phyloP scores from a whole-genome alignment of 1,140 invertebrate species.

The Marisa cornuarietis region DNA sequence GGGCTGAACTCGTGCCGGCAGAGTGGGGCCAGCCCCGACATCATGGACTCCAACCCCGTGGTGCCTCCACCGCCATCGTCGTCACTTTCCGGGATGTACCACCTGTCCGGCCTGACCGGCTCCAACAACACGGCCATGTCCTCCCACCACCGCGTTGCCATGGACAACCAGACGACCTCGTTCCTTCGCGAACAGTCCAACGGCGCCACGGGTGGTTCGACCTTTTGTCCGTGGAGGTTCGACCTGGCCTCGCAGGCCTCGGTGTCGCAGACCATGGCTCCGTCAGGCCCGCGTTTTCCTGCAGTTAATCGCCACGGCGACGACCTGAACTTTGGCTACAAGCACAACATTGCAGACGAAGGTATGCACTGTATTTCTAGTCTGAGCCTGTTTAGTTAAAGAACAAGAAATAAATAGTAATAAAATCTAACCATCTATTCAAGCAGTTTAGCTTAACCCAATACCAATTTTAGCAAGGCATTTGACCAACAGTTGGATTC shows the following conservation, averaged over 20 bases:
- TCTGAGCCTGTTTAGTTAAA: background rate
- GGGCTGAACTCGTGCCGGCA: conserved; percentile 33
- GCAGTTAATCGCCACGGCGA: conserved; percentile 14
- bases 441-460: background rate
- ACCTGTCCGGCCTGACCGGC: conserved; percentile 2
- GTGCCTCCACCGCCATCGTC: background rate
- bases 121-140: background rate
- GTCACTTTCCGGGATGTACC: conserved; percentile 29
- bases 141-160: conserved; percentile 7
- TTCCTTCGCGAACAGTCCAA: conserved; percentile 31
- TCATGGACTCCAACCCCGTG: conserved; percentile 28
- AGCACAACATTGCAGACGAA: conserved; percentile 28
- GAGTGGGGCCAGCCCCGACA: conserved; percentile 28
- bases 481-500: no score
- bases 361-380: conserved; percentile 6
- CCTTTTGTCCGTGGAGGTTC: conserved; percentile 33
- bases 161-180: conserved; percentile 18
- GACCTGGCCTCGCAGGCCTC: conserved; percentile 20
- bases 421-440: background rate
- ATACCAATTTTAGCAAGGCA: no score
- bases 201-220: background rate
- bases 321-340: conserved; percentile 30
- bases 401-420: background rate
- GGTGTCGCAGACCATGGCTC: conserved; percentile 9
- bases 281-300: conserved; percentile 12